Evolutionary conservation across 2,888 invertebrate species (phyloP).

Genomic region (Meta bourneti): DNA sequence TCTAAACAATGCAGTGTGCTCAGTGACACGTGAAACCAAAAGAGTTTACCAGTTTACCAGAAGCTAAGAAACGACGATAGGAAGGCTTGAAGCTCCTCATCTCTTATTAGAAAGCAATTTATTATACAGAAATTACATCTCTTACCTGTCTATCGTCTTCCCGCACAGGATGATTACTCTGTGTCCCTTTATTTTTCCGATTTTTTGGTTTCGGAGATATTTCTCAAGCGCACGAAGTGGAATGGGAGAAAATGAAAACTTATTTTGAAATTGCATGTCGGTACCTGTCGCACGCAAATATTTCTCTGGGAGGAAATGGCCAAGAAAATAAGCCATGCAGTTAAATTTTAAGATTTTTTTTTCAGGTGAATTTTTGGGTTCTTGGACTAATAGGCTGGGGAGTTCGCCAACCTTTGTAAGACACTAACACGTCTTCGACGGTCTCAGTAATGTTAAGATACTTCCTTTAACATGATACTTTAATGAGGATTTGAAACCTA

Average conservation of each 20-base stretch:
- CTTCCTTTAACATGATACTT: too few relatives aligned
- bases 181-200: background rate
- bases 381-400: too few relatives aligned
- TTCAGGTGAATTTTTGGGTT: too few relatives aligned
- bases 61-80: background rate
- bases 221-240: background rate
- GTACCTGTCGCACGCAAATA: background rate
- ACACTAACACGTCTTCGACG: too few relatives aligned
- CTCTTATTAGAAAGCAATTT: background rate
- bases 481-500: too few relatives aligned
- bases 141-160: background rate
- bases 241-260: background rate
- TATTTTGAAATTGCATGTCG: background rate
- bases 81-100: background rate
- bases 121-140: background rate
- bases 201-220: background rate
- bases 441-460: too few relatives aligned
- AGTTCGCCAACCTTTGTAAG: too few relatives aligned
- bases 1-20: background rate
- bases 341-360: background rate
- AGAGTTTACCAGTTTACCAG: background rate
- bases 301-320: background rate
- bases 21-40: background rate
- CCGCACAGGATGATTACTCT: background rate
- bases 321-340: background rate